Evolutionary conservation across 2,888 invertebrate genomes (phyloP).

Genomic region (Kryphioiulus occultus): DNA sequence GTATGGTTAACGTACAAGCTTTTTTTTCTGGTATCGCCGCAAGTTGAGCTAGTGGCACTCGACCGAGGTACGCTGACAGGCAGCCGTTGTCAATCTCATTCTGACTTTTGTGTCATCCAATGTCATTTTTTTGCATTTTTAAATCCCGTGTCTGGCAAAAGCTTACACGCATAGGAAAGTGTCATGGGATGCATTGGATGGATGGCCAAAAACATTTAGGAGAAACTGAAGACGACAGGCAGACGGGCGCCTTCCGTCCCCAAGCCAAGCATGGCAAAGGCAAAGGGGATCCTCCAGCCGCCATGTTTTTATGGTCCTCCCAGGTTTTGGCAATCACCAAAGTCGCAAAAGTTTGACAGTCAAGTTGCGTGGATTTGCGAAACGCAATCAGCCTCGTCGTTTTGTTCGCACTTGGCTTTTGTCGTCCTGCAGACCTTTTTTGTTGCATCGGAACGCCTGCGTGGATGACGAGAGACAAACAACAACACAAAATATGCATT

Average conservation of each 20-base stretch:
- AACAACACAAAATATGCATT: constrained; percentile 31
- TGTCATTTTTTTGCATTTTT: not conserved
- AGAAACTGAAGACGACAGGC: constrained; percentile 35
- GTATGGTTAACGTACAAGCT: not conserved
- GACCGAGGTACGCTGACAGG: constrained; percentile 17
- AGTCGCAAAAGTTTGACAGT: constrained; percentile 26
- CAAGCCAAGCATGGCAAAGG: constrained; percentile 20
- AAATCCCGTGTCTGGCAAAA: not conserved
- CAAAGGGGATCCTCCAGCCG: not conserved
- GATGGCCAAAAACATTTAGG: constrained; percentile 31
- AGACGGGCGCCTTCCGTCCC: constrained; percentile 31
- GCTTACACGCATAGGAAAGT: not conserved
- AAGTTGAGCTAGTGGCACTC: not conserved
- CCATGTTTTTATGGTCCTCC: not conserved
- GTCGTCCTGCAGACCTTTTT: not conserved
- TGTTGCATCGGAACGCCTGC: not conserved
- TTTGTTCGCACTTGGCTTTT: constrained; percentile 12
- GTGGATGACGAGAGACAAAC: constrained; percentile 28
- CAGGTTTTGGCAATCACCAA: not conserved
- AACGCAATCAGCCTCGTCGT: not conserved
- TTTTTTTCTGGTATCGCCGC: not conserved
- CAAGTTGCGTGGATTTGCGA: not conserved
- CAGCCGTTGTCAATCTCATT: constrained; percentile 23
- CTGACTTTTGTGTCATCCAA: constrained; percentile 20
- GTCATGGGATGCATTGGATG: constrained; percentile 35